Evolutionary conservation across 2,797 vertebrate species (phyloP).

Genomic region (Poecilia picta): DNA sequence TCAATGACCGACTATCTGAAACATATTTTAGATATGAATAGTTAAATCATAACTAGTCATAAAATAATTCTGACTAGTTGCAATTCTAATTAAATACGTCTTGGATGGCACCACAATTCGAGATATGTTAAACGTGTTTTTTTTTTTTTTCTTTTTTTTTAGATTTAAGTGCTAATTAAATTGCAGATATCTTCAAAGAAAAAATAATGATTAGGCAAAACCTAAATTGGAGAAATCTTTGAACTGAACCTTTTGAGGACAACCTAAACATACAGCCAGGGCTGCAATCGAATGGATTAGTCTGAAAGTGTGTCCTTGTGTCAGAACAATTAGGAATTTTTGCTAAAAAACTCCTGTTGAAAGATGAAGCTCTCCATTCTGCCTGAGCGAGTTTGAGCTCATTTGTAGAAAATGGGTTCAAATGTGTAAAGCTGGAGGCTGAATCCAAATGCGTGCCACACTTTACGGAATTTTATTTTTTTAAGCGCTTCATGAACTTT

Average conservation of each 20-base stretch:
- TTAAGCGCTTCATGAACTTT: not conserved
- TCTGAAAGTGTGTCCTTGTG: not conserved
- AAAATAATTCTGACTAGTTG: no score
- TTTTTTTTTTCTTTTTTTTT: no score
- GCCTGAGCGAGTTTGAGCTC: not conserved
- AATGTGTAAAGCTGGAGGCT: not conserved
- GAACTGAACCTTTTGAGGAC: not conserved
- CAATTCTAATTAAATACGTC: no score
- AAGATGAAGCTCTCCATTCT: not conserved
- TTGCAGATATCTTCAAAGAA: no score
- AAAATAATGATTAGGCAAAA: no score
- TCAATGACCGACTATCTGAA: no score
- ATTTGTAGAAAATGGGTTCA: not conserved
- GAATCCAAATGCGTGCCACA: not conserved
- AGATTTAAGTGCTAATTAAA: no score
- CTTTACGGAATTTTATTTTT: not conserved
- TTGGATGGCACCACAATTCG: no score
- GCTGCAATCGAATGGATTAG: not conserved
- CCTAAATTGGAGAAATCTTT: no score
- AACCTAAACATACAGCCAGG: not conserved
- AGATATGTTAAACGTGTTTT: no score
- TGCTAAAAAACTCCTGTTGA: not conserved
- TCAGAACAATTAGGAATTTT: not conserved
- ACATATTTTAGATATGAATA: no score
- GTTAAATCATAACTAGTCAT: no score